Base-by-base conservation (phyloP, 1,140 invertebrate species). In the Bradynema listronoti region DNA sequence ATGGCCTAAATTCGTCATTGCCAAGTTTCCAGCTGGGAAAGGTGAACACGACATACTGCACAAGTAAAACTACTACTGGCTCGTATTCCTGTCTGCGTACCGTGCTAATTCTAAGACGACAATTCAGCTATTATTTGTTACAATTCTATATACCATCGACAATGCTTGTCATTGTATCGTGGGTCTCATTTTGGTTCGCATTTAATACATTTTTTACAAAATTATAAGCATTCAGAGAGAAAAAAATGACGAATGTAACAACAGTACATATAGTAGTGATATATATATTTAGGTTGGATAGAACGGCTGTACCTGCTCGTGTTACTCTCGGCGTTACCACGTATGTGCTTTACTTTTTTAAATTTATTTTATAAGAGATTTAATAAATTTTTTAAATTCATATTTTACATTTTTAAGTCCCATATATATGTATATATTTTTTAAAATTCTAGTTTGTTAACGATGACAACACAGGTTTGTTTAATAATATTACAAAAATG, bases 21-120 rank as follows among this genome's bases (percentile, higher is more conserved):
- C 91, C 91, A 61, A 84, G 89, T 66, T 94, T 94, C 81, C 90
- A 89, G 1, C 81, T 94, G 56, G 89, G 90, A 79, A 90, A 90
- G 79, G 90, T 90, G 80, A 82, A 86, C 51, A 92, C 90, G 58
- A 87, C 90, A 78, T 90, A 91, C 77, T 94, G 91, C 79, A 91
- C 91, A 81, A 91, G 88, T 80, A 90, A 89, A 81, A 94, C 91
- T 49, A 92, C 91, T 79, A 94, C 90, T 71, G 90, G 90, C 76
- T 88, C 89, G 83, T 95, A 94, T 85, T 93, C 90, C 82, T 95
- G 91, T 80, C 80, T 94, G 68, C 90, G 91, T 81, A 91, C 93
- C 71, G 89, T 92, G 80, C 82, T 95, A 67, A 84, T 90, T 68
- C 91, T 95, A 84, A 92, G 92, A 81, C 84, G 91, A 77, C 90